A percentile compares a stretch with the other conserved stretches of the same genome.
Evolutionary conservation across 35 echinoderm and acorn worm genomes (phyloP).

Genomic region (Holothuria glaberrima): DNA sequence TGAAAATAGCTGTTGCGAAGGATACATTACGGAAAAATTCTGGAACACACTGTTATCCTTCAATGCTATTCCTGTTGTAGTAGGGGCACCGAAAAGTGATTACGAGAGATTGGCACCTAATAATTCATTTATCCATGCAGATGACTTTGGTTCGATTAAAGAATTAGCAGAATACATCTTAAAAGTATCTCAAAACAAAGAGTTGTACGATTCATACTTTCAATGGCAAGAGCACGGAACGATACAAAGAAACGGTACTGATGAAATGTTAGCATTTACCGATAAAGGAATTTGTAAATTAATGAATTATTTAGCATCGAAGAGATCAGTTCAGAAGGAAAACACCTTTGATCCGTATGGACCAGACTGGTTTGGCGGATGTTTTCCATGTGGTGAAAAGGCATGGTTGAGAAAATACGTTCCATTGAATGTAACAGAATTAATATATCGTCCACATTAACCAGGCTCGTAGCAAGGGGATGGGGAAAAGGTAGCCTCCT

Average conservation of each 20-base stretch:
- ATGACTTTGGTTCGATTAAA: slow-evolving; percentile 40
- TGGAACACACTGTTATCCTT: slow-evolving; percentile 49
- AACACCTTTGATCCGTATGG: slow-evolving; percentile 3
- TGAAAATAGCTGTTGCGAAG: slow-evolving; percentile 71
- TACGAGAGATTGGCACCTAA: slow-evolving; percentile 37
- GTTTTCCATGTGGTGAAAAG: not conserved
- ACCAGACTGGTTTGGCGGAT: slow-evolving; percentile 17
- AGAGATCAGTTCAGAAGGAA: not conserved
- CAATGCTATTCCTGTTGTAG: slow-evolving; percentile 46
- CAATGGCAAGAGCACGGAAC: not conserved
- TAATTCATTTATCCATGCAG: slow-evolving; percentile 46
- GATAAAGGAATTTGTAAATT: not conserved
- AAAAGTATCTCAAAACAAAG: slow-evolving; percentile 35
- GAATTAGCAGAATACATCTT: slow-evolving; percentile 47
- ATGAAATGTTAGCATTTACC: not conserved
- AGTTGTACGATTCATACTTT: slow-evolving; percentile 18
- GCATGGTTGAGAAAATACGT: not conserved
- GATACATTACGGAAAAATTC: slow-evolving; percentile 84
- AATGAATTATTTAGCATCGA: not conserved
- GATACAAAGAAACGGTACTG: not conserved
- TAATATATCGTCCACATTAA: too few species aligned
- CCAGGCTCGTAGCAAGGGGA: too few species aligned
- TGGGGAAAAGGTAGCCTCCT: too few species aligned
- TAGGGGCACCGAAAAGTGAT: slow-evolving; percentile 35
- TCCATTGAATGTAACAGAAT: too few species aligned